phyloP scores from a whole-genome alignment of 1,140 invertebrate genomes.

The Polypedilum pembai region DNA sequence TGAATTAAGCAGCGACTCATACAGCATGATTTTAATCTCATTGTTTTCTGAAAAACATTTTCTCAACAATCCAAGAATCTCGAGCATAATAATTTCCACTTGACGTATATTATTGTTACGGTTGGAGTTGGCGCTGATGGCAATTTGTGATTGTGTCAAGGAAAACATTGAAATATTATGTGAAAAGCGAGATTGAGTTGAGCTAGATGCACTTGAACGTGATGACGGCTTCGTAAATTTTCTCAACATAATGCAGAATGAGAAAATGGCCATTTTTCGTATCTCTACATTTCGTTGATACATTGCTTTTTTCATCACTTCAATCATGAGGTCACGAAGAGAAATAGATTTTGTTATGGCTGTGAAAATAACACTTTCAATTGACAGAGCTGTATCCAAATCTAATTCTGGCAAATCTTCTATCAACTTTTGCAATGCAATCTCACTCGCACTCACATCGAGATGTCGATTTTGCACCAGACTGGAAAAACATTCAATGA shows the following conservation, averaged over 20 bases:
- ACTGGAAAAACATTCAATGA: neutral
- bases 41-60: neutral
- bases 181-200: neutral
- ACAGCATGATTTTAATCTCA: neutral
- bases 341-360: neutral
- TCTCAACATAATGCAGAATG: constrained; percentile 3
- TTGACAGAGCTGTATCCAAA: neutral
- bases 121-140: neutral
- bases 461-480: neutral
- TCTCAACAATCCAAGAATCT: neutral
- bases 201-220: neutral
- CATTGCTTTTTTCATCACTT: neutral
- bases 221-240: neutral
- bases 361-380: neutral
- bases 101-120: neutral
- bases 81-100: neutral
- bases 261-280: constrained; percentile 16
- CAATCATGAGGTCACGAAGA: neutral
- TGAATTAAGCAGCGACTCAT: neutral
- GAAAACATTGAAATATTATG: constrained; percentile 15
- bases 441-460: neutral
- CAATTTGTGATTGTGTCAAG: constrained; percentile 16
- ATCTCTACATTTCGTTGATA: neutral
- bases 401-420: neutral
- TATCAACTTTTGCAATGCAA: neutral